These are phyloP conservation scores for Isichthys henryi DNA, from an alignment of 2,113 vertebrate genomes.

Conservation along the genomic window DNA sequence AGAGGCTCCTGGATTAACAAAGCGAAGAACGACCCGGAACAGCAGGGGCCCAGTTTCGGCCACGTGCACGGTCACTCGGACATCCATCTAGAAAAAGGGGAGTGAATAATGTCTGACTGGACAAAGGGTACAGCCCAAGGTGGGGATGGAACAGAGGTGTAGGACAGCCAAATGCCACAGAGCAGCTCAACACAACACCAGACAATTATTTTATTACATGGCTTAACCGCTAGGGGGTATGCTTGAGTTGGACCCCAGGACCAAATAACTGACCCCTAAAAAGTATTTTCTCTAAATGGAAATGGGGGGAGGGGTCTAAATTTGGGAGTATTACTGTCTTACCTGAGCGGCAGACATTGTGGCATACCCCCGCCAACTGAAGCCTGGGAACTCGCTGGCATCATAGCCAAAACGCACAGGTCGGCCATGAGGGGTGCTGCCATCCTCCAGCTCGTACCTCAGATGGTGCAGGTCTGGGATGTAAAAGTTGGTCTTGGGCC, in stretches of 20 bases:
- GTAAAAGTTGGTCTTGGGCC: constrained; percentile 69
- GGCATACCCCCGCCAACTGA: constrained; percentile 88
- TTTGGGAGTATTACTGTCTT: constrained; percentile 20
- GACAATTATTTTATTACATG: neutral
- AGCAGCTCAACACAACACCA: neutral
- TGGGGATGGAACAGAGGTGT: neutral
- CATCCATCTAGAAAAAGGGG: constrained; percentile 71
- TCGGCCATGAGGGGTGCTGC: constrained; percentile 59
- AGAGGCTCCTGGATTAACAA: constrained; percentile 66
- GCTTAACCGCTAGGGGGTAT: neutral
- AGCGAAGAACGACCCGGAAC: constrained; percentile 78
- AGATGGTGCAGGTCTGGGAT: constrained; percentile 84
- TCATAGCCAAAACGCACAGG: constrained; percentile 74
- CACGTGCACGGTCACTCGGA: constrained; percentile 75
- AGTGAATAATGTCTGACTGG: constrained; percentile 35
- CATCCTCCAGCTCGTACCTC: constrained; percentile 84
- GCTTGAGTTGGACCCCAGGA: neutral
- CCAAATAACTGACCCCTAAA: neutral
- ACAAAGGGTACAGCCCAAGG: constrained; percentile 16
- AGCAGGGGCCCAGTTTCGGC: constrained; percentile 58
- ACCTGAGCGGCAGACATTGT: constrained; percentile 78
- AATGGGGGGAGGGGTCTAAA: neutral
- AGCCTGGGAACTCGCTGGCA: constrained; percentile 70
- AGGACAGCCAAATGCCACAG: neutral
- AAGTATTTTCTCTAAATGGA: neutral